These are phyloP conservation scores for Phyllotreta striolata DNA, from an alignment of 2,888 invertebrate genomes.

Conservation along the genomic window DNA sequence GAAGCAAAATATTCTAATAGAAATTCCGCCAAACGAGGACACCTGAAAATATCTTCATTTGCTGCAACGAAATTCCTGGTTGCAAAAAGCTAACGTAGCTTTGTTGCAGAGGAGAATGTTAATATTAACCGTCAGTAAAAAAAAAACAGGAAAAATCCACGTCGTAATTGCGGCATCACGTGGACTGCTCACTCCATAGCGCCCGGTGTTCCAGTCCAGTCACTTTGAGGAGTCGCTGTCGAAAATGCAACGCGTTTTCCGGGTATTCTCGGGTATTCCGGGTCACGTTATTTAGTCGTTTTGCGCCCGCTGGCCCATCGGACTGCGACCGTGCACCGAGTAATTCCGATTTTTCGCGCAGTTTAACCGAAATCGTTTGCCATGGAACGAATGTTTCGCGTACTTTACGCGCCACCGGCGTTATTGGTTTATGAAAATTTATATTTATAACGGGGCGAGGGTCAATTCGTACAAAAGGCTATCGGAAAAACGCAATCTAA, in stretches of 20 bases:
- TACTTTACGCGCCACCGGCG: not conserved
- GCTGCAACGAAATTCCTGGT: too few relatives aligned
- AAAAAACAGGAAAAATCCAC: not conserved
- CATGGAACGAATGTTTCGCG: constrained; percentile 8
- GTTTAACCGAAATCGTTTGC: constrained; percentile 24
- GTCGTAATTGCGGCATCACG: not conserved
- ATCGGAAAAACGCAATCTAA: too few relatives aligned
- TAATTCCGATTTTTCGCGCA: constrained; percentile 32
- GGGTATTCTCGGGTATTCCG: not conserved
- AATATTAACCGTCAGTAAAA: constrained; percentile 13
- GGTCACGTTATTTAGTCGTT: constrained; percentile 15
- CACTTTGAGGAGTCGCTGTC: constrained; percentile 18
- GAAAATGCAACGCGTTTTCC: constrained; percentile 6
- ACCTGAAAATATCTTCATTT: too few relatives aligned
- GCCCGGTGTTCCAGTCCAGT: too few relatives aligned
- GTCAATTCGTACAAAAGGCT: too few relatives aligned
- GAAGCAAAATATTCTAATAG: too few relatives aligned
- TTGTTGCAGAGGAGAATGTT: not conserved
- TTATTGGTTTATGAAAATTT: constrained; percentile 17
- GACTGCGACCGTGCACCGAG: constrained; percentile 30
- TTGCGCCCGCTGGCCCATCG: constrained; percentile 20
- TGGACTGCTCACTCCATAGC: too few relatives aligned
- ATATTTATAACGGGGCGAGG: not conserved
- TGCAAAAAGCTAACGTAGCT: too few relatives aligned
- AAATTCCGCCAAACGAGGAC: too few relatives aligned